phyloP scores from a whole-genome alignment of 1,140 invertebrate genomes.

The Lucilia cuprina region DNA sequence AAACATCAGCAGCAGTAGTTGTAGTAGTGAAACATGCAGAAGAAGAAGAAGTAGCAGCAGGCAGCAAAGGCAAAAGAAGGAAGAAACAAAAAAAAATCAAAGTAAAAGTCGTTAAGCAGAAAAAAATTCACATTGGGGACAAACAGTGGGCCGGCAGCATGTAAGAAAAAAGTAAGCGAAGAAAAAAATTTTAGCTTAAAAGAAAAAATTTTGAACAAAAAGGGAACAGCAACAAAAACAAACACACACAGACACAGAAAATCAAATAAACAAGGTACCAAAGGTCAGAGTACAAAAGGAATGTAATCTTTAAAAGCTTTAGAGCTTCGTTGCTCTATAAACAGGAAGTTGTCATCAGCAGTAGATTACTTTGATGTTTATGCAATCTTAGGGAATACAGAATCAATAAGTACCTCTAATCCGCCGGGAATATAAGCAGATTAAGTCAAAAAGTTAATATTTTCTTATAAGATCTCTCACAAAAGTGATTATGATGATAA shows the following conservation, averaged over 20 bases:
- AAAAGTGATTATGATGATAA: too few species aligned
- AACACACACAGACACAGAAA: background rate
- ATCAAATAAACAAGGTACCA: background rate
- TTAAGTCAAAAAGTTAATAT: too few species aligned
- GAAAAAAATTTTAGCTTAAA: background rate
- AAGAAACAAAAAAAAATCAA: background rate
- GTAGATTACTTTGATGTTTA: too few species aligned
- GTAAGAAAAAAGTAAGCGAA: background rate
- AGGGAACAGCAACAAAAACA: background rate
- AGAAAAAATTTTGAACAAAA: background rate
- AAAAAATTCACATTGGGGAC: slow-evolving; percentile 5
- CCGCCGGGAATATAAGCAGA: too few species aligned
- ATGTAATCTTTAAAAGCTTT: background rate
- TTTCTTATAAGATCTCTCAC: too few species aligned
- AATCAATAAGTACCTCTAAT: too few species aligned
- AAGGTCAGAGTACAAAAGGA: background rate
- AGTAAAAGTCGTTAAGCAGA: slow-evolving; percentile 17
- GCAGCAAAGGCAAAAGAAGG: background rate
- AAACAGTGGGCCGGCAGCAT: background rate
- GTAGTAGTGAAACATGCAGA: background rate
- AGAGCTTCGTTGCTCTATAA: too few species aligned
- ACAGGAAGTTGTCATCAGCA: too few species aligned
- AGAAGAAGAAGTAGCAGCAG: background rate
- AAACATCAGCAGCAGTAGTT: background rate
- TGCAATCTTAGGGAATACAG: too few species aligned